Base-by-base conservation (phyloP, 2,888 invertebrate genomes). In the Athripsodes cinereus region DNA sequence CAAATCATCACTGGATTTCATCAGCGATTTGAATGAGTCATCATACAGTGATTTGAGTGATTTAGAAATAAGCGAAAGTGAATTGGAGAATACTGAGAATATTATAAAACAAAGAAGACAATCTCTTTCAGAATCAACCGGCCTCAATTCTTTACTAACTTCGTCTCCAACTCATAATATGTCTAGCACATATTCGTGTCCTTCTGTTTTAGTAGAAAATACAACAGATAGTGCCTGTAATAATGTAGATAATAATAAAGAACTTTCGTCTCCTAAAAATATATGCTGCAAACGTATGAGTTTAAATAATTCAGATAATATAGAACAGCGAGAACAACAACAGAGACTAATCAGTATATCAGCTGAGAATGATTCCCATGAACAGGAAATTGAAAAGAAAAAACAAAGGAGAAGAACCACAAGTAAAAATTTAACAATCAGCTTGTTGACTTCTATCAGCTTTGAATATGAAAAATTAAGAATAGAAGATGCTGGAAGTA, bases 11-110 rank as follows among this genome's bases (percentile, higher is more conserved):
- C 71, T 82, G 65, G 84, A 84, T 69, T 83, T 79, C 69, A 72
- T 83, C 64, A 81, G 74, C 68, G 83, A 84, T 69, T 73, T 84
- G 65, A 83, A 81, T 69, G 82, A 83, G 69, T 79, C 81, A 6
- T 82, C 83, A 35, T 84, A 83, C 68, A 83, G 82, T 67, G 84
- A 84, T 67, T 72, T 84, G 60, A 83, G 83, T 67, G 84, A 84
- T 70, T 80, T 83, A 59, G 83, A 84, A 69, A 73, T 82, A 62
- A 83, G 82, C 67, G 84, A 83, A 71, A 77, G 80, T 11, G 84
- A 84, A 65, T 62, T 84, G 63, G 84, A 84, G 66, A 74, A 81
- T 6, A 81, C 83, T 55, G 83, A 84, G 68, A 74, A 74, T 66
- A 67, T 79, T 65, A 76, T 78, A 59, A 76, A 75, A 58, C 76